Base-by-base conservation (phyloP, 2,888 invertebrate genomes). In the Clitarchus hookeri region DNA sequence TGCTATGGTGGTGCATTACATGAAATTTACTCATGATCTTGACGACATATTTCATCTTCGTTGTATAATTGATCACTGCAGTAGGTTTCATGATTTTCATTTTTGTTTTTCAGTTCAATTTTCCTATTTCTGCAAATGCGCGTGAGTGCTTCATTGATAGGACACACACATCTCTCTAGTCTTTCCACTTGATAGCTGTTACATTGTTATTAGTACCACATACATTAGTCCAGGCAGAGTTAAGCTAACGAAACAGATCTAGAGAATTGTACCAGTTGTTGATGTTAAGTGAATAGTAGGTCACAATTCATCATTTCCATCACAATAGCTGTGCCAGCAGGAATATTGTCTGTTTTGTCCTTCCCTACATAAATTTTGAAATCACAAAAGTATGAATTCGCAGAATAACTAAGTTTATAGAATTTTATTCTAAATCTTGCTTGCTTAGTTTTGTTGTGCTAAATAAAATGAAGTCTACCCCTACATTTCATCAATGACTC, bases 351-450 rank as follows among this genome's bases (percentile, higher is more conserved):
- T 65, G 88, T 86, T 82, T 86, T 84, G 84, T 89, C 87, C 88
- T 88, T 88, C 23, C 89, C 89, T 44, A 89, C 89, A 86, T 90
- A 90, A 84, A 90, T 89, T 53, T 89, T 88, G 80, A 88, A 87
- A 25, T 88, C 88, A 80, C 87, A 89, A 54, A 90, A 85, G 87
- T 90, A 90, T 4, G 89, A 89, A 77, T 87, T 88, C 87, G 88
- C 88, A 25, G 90, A 90, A 87, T 90, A 90, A 87, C 89, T 90
- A n/a, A 90, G 87, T 84, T 89, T 86, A 86, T 88, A 90, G 1
- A 85, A 87, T 89, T 90, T 90, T 86, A 90, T 89, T 11, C 89
- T 89, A 88, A 90, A 90, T 84, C 89, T 86, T 6, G 89, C 87
- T 83, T 89, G 82, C 89, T 90, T 90, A 78, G 89, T 84, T 19